Conservation (phyloP, 2,797 vertebrate species). For the Eulemur coronatus region DNA sequence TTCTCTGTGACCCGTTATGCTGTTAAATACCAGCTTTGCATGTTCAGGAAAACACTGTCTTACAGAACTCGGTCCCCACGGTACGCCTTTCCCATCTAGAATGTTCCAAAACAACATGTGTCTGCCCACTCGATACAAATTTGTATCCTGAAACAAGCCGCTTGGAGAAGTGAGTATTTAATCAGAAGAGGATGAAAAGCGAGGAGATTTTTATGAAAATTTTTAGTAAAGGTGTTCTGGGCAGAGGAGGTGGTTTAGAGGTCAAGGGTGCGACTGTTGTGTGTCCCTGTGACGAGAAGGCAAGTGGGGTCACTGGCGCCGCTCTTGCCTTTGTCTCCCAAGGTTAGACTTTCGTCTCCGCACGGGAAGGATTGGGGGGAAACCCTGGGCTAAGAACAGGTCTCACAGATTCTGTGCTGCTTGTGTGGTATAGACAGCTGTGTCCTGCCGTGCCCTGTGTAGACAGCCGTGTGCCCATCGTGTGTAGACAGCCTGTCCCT, state of each 20-base stretch:
- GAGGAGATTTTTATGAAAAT: background rate
- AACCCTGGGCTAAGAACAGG: background rate
- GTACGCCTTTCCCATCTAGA: background rate
- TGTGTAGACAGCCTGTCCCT: background rate
- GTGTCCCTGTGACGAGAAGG: background rate
- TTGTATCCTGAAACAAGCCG: background rate
- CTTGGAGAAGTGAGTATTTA: background rate
- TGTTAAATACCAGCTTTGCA: too few relatives aligned
- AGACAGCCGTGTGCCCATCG: rapidly evolving
- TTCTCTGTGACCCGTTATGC: too few relatives aligned
- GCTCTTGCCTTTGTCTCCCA: rapidly evolving
- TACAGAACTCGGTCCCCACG: background rate
- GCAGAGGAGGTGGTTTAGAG: background rate
- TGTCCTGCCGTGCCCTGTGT: too few relatives aligned
- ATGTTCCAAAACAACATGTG: background rate
- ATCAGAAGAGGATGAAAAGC: too few relatives aligned
- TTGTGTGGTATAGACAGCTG: background rate
- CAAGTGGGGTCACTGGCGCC: background rate
- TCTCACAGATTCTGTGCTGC: background rate
- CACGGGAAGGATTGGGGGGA: background rate
- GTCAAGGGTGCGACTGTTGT: background rate
- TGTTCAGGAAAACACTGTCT: background rate
- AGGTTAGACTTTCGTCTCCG: too few relatives aligned
- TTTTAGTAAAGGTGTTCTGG: background rate
- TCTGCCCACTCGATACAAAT: background rate